Percentiles rank a stretch among this genome's conserved stretches.
phyloP scores from a whole-genome alignment of 2,797 vertebrate species.

The Orientallactaga sibirica region DNA sequence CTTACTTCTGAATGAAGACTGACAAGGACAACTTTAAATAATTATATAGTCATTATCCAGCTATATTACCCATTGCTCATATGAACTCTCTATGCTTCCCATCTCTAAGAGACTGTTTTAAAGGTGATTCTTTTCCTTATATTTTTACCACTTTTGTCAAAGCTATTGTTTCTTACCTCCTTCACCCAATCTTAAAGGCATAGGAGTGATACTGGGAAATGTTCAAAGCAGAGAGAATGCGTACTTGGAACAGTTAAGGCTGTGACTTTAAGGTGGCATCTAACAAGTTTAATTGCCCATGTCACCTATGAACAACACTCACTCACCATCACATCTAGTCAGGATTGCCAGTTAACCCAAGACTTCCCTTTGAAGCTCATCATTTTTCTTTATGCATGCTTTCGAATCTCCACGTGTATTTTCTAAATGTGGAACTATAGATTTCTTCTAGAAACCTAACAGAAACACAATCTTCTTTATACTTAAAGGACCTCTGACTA shows the following conservation, averaged over 20 bases:
- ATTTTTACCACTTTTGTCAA: not conserved
- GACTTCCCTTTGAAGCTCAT: not conserved
- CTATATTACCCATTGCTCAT: fast-evolving
- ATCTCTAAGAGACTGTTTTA: not conserved
- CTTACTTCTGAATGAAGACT: not conserved
- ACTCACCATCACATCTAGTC: not conserved
- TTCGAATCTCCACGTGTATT: not conserved
- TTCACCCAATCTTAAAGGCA: not conserved
- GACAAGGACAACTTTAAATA: not conserved
- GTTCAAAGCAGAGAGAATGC: not conserved
- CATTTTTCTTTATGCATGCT: not conserved
- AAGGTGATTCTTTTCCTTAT: not conserved
- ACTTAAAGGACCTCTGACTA: not conserved
- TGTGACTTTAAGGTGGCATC: too few species aligned
- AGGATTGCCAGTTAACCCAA: not conserved
- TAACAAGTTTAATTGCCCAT: too few species aligned
- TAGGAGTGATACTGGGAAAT: not conserved
- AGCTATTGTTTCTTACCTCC: not conserved
- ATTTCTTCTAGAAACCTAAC: not conserved
- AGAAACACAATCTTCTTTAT: not conserved
- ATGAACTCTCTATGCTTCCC: not conserved
- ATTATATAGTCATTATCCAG: not conserved
- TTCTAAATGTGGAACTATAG: not conserved
- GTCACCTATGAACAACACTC: not conserved
- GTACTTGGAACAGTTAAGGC: too few species aligned